phyloP scores from a whole-genome alignment of 2,888 invertebrate species.

The Dicycla oo region DNA sequence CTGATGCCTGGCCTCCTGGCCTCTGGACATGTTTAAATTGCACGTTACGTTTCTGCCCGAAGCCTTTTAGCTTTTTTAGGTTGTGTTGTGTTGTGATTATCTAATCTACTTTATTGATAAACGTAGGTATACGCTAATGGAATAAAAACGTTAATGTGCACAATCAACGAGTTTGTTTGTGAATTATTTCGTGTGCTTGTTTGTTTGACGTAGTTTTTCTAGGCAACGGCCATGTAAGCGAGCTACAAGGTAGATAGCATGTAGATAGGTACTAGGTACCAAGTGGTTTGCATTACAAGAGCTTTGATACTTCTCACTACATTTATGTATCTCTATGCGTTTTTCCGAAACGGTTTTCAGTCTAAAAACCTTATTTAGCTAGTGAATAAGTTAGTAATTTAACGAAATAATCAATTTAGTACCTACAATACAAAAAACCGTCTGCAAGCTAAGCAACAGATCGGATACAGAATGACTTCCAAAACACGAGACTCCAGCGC shows the following conservation, averaged over 20 bases:
- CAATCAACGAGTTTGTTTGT: slow-evolving; percentile 39
- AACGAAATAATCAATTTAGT: slow-evolving; percentile 23
- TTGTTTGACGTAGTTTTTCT: slow-evolving; percentile 38
- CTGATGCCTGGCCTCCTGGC: slow-evolving; percentile 47
- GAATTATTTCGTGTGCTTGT: slow-evolving; percentile 45
- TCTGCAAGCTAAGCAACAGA: slow-evolving; percentile 7
- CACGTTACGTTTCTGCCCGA: slow-evolving; percentile 45
- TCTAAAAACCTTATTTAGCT: neutral
- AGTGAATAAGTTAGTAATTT: slow-evolving; percentile 7
- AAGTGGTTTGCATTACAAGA: neutral
- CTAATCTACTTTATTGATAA: slow-evolving; percentile 58
- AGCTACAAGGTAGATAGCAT: slow-evolving; percentile 2
- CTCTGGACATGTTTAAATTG: slow-evolving; percentile 60
- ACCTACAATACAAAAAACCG: slow-evolving; percentile 22
- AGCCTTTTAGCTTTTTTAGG: slow-evolving; percentile 53
- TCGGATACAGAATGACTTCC: slow-evolving; percentile 29
- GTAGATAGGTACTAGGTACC: too few species aligned
- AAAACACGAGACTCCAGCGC: slow-evolving; percentile 23
- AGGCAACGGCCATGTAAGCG: neutral
- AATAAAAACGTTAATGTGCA: slow-evolving; percentile 54
- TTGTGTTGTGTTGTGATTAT: slow-evolving; percentile 47
- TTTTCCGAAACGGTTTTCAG: too few species aligned
- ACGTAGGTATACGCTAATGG: slow-evolving; percentile 47
- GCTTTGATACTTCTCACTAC: neutral
- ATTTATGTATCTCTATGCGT: too few species aligned